phyloP scores from a whole-genome alignment of 2,888 invertebrate genomes.

The Eristalis arbustorum region DNA sequence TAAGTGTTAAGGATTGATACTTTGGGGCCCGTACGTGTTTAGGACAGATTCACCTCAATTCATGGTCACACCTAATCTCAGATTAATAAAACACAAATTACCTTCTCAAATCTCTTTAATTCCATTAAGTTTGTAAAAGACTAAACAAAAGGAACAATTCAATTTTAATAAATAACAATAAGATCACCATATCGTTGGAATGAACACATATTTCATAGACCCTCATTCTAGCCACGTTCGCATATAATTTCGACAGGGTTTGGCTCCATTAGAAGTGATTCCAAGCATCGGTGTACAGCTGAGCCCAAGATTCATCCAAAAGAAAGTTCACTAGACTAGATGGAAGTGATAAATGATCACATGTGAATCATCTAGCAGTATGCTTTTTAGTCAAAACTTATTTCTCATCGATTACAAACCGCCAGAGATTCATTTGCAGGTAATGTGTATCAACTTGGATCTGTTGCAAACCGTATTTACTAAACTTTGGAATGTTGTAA shows the following conservation, averaged over 20 bases:
- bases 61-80: too few relatives aligned
- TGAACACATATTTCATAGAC: neutral
- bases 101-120: slow-evolving; percentile 3
- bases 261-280: slow-evolving; percentile 96
- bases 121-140: slow-evolving; percentile 65
- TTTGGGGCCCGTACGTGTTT: too few relatives aligned
- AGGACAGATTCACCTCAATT: too few relatives aligned
- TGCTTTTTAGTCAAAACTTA: slow-evolving; percentile 75
- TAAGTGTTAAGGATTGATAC: too few relatives aligned
- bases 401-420: slow-evolving; percentile 98
- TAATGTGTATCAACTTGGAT: slow-evolving; percentile 99
- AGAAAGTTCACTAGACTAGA: slow-evolving; percentile 93
- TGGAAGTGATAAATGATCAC: slow-evolving; percentile 63
- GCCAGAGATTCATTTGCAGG: slow-evolving; percentile 96
- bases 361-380: neutral
- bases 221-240: slow-evolving; percentile 83
- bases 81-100: neutral
- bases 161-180: slow-evolving; percentile 18
- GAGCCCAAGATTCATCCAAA: slow-evolving; percentile 98
- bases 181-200: slow-evolving; percentile 24
- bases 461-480: slow-evolving; percentile 97
- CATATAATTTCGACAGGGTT: slow-evolving; percentile 96
- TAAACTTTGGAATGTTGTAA: too few relatives aligned
- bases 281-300: slow-evolving; percentile 95
- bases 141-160: slow-evolving; percentile 4